These are phyloP conservation scores for Parascotia fuliginaria DNA, from an alignment of 2,888 invertebrate species.

Conservation along the genomic window DNA sequence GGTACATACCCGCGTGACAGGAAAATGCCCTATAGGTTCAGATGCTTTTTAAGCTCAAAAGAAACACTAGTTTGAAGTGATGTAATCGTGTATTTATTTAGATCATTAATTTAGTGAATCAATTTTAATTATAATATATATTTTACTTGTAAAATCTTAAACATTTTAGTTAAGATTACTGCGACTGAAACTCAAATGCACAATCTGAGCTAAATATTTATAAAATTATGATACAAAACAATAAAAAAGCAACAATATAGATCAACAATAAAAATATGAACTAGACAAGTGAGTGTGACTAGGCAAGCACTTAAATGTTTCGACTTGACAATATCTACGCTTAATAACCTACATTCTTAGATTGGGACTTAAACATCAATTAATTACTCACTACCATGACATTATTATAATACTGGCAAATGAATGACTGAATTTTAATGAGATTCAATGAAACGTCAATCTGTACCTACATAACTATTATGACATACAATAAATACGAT, in stretches of 20 bases:
- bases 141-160: conserved; percentile 35
- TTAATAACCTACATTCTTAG: conserved; percentile 66
- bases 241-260: conserved; percentile 34
- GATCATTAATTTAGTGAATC: conserved; percentile 55
- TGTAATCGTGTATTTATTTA: conserved; percentile 69
- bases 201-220: conserved; percentile 25
- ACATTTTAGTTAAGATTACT: conserved; percentile 28
- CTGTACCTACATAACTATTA: conserved; percentile 38
- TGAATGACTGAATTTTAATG: conserved; percentile 41
- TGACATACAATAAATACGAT: conserved; percentile 42
- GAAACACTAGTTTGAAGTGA: conserved; percentile 44
- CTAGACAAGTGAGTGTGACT: conserved; percentile 39
- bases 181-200: conserved; percentile 30
- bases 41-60: conserved; percentile 28
- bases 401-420: conserved; percentile 55
- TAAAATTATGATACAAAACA: conserved; percentile 32
- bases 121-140: conserved; percentile 31
- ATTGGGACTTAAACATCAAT: conserved; percentile 69
- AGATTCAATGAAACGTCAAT: conserved; percentile 38
- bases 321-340: conserved; percentile 35
- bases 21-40: neutral
- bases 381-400: conserved; percentile 49
- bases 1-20: too few species aligned
- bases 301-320: conserved; percentile 40
- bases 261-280: conserved; percentile 40